Evolutionary conservation across 2,113 vertebrate species (phyloP), one percentile per base, ranked within the genome.

Genomic region (Pteropus alecto): DNA sequence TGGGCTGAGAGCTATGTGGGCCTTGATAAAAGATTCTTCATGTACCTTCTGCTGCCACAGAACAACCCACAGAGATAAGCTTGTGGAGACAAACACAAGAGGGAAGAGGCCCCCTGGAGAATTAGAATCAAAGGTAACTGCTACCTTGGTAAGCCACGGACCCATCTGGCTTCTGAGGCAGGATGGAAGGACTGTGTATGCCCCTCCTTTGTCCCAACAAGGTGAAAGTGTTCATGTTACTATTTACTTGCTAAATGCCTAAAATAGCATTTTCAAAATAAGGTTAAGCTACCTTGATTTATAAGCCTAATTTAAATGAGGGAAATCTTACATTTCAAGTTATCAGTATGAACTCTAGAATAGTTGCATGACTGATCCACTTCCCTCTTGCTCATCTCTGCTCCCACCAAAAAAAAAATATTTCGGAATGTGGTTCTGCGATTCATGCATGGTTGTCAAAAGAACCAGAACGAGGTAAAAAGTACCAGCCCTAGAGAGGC

Each of bases 201-300:
- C 15, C 41, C 41, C 11, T 38, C 21, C 56, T 14, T 70, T 81
- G 48, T 88, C 71, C 58, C 92, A 35, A 4, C 7, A 78, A 95
- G 51, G 28, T 58, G 51, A 90, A 87, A 43, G 81, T 95, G 16
- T 73, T 88, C 38, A 12, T 33, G 19, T 94, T 93, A 95, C 74
- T 33, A 78, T 71, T 84, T 30, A 84, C 38, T 92, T 96, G 63
- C 63, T 92, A 81, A 77, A 94, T 77, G 41, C 24, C 41, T 93
- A 70, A 94, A 68, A 81, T 8, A 46, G n/a, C 68, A 76, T 95
- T 89, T 96, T 85, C 48, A 91, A 93, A 96, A 96, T 86, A 87
- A 90, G 30, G 63, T 67, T 87, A 81, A 48, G 54, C 58, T 88
- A 61, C n/a, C 41, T 92, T 46, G 60, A 76, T 65, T 89, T 92